These are phyloP conservation scores for Hemibagrus wyckioides DNA, from an alignment of 2,113 vertebrate genomes.

Conservation along the genomic window DNA sequence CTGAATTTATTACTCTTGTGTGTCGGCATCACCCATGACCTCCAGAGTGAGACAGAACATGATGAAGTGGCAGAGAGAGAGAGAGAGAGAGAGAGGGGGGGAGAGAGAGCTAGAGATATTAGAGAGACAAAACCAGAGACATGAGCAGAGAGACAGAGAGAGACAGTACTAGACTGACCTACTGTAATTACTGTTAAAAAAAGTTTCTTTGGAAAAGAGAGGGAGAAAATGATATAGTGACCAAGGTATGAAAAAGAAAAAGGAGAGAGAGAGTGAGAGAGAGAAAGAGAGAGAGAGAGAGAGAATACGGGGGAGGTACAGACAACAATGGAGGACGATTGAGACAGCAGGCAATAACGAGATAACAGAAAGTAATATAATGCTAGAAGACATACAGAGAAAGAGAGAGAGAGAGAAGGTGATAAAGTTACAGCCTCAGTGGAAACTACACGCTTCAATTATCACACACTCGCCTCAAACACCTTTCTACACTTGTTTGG, in stretches of 20 bases:
- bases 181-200: too few species aligned
- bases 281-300: neutral
- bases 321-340: neutral
- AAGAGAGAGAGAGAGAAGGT: neutral
- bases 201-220: too few species aligned
- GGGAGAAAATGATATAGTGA: neutral
- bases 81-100: neutral
- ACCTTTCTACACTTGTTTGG: neutral
- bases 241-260: neutral
- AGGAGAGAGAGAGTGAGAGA: neutral
- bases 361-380: neutral
- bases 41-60: neutral
- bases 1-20: constrained; percentile 2
- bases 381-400: neutral
- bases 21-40: neutral
- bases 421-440: neutral
- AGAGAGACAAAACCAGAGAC: neutral
- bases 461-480: neutral
- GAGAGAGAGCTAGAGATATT: neutral
- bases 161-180: too few species aligned
- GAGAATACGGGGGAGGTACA: neutral
- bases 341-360: neutral
- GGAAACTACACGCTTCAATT: neutral
- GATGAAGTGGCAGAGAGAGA: neutral
- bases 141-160: neutral